Base-by-base conservation (phyloP, 2,797 vertebrate genomes). In the Typhlichthys eigenmanni region DNA sequence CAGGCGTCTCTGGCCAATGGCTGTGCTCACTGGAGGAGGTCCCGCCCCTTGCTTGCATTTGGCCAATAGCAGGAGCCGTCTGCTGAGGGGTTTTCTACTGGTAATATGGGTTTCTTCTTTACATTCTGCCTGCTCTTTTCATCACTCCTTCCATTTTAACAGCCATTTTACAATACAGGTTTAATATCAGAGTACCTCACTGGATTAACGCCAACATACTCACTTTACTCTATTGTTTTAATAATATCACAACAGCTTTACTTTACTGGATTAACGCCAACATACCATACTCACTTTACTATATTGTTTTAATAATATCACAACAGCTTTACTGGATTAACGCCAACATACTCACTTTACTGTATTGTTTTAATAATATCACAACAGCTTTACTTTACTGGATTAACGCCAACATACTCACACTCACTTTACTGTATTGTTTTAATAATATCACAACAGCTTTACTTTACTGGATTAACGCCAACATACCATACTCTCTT, bases 1-100 rank as follows among this genome's bases (percentile, higher is more conserved):
- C 91, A 93, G 94, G 91, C 85, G 76, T 93, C 89, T 93, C 91
- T 95, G 80, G 90, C 89, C 91, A 93, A 91, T 82, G 92, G 81
- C 83, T 76, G 78, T 76, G 75, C 60, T 78, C 45, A 58, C 63
- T 83, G 88, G 78, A 87, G 86, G 74, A 62, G 67, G 69, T 74
- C 81, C 71, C 67, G 49, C 72, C 80, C 62, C 69, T 56, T 64
- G 68, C 78, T 76, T 58, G 75, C 71, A 81, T 63, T 78, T 24
- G 57, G 60, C 81, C 80, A 81, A 69, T 86, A 64, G 72, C 72
- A 65, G 76, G 72, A 76, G 56, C 63, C 50, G 55, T 63, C 69
- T 62, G 61, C 84, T 78, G 76, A 77, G 66, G 45, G 69, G 68
- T 66, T 38, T 76, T 60, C 13, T 60, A 66, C 74, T 75, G 84